phyloP scores from a whole-genome alignment of 2,113 vertebrate genomes.

The Bettongia penicillata region DNA sequence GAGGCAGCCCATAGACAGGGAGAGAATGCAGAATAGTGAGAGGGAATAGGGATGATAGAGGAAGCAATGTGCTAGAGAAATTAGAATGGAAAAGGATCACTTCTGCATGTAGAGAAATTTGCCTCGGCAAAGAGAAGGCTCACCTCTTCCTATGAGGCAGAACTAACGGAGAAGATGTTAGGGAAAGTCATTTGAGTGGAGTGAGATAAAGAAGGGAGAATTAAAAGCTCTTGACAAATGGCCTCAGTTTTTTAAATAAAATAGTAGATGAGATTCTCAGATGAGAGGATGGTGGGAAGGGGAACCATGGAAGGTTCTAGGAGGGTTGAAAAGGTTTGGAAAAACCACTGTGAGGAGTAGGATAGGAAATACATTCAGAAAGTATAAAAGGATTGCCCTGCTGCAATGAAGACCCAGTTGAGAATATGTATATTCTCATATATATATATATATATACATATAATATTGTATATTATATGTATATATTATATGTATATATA shows the following conservation, averaged over 20 bases:
- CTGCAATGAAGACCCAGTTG: neutral
- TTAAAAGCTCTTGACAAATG: neutral
- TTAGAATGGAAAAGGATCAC: neutral
- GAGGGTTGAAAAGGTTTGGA: neutral
- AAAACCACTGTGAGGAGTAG: neutral
- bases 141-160: neutral
- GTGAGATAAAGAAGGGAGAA: neutral
- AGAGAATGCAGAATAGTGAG: neutral
- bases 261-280: neutral
- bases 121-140: neutral
- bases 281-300: neutral
- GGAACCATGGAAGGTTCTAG: neutral
- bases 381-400: neutral
- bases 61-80: neutral
- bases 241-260: neutral
- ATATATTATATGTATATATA: too few species aligned
- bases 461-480: too few species aligned
- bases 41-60: neutral
- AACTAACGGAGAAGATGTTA: neutral
- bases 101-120: neutral
- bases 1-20: neutral
- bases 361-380: neutral
- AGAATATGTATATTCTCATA: neutral
- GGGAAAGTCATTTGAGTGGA: neutral
- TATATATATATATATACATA: too few species aligned